Evolutionary conservation across 2,113 vertebrate genomes (phyloP).

Genomic region (Zapus hudsonius): DNA sequence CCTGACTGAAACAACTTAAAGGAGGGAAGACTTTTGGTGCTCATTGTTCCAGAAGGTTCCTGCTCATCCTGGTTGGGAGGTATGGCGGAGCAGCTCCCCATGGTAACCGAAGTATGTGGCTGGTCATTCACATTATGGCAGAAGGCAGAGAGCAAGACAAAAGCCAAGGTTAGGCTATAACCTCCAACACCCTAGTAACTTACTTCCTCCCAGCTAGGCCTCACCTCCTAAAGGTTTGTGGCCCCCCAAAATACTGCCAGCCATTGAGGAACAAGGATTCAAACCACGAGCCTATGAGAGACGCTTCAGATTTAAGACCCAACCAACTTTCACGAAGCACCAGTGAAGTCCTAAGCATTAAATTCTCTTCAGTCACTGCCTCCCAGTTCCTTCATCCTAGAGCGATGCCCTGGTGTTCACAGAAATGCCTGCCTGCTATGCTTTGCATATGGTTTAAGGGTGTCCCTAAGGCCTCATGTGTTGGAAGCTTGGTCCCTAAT

Average conservation of each 20-base stretch:
- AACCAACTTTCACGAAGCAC: neutral
- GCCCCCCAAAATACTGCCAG: neutral
- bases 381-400: neutral
- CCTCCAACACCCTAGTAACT: neutral
- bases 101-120: neutral
- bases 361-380: conserved; percentile 2
- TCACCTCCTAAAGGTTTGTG: neutral
- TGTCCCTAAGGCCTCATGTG: neutral
- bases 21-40: neutral
- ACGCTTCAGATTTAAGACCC: neutral
- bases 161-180: neutral
- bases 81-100: neutral
- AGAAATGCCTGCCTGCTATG: neutral
- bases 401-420: neutral
- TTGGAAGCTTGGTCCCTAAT: neutral
- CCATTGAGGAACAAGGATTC: neutral
- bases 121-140: neutral
- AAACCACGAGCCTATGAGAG: neutral
- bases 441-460: neutral
- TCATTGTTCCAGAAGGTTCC: neutral
- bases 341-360: neutral
- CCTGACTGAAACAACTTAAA: neutral
- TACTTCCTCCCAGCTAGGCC: neutral
- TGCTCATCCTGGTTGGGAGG: neutral
- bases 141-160: neutral